A percentile compares a stretch with the other conserved stretches of the same genome.
Conservation (phyloP, 2,888 invertebrate genomes). For the Glyphotaelius pellucidus region DNA sequence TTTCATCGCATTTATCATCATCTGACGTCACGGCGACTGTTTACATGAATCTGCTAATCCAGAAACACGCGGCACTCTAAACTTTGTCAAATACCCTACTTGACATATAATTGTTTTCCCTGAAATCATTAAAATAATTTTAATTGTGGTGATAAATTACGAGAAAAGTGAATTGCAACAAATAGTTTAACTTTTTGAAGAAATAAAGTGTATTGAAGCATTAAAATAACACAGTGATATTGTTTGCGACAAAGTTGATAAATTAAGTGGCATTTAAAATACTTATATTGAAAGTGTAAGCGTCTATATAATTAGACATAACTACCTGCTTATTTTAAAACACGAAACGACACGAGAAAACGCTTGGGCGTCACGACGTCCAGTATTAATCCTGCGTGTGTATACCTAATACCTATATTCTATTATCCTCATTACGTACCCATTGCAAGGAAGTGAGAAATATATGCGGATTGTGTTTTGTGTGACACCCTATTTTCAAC, state of each 20-base stretch:
- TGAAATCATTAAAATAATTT: not conserved
- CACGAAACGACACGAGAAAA: slow-evolving; percentile 36
- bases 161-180: not conserved
- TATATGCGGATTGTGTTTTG: not conserved
- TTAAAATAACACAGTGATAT: not conserved
- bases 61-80: slow-evolving; percentile 49
- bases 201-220: not conserved
- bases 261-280: slow-evolving; percentile 36
- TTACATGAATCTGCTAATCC: slow-evolving; percentile 56
- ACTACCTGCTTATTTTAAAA: slow-evolving; percentile 38
- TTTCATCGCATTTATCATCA: slow-evolving; percentile 56
- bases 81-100: not conserved
- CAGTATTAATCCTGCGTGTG: slow-evolving; percentile 27
- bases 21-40: slow-evolving; percentile 60
- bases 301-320: slow-evolving; percentile 19
- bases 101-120: not conserved
- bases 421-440: not conserved
- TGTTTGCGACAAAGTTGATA: not conserved
- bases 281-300: slow-evolving; percentile 28
- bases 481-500: not conserved
- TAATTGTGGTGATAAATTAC: not conserved
- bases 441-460: not conserved
- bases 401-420: not conserved
- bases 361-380: not conserved
- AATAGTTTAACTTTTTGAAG: not conserved